Percentiles rank a stretch among this genome's conserved stretches.
Conservation (phyloP, 1,140 invertebrate species). For the Drosophila parvula region DNA sequence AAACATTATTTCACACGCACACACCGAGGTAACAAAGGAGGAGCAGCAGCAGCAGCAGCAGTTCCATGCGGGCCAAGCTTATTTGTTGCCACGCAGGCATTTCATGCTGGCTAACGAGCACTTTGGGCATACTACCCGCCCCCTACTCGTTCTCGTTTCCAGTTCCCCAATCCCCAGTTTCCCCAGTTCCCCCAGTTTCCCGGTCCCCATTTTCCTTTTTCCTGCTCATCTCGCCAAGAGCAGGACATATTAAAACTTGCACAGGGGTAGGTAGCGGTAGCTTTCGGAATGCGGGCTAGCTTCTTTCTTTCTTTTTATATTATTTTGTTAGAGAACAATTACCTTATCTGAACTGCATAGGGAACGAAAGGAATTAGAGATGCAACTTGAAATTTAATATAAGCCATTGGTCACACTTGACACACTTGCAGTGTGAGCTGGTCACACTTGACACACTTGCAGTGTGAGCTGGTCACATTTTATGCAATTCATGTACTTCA, state of each 20-base stretch:
- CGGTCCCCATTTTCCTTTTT: background rate
- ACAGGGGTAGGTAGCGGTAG: slow-evolving; percentile 6
- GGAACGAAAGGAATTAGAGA: too few relatives aligned
- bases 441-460: background rate
- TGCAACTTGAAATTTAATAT: background rate
- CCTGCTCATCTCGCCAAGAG: background rate
- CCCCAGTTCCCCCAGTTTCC: background rate
- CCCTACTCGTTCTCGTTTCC: background rate
- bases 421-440: background rate
- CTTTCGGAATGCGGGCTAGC: slow-evolving; percentile 1
- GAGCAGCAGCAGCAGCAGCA: background rate
- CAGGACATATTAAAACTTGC: slow-evolving; percentile 30
- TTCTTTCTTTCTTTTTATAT: background rate
- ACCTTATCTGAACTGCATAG: background rate
- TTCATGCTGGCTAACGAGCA: slow-evolving; percentile 75
- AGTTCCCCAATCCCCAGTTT: background rate
- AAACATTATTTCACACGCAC: slow-evolving; percentile 77
- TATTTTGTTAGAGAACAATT: slow-evolving; percentile 5
- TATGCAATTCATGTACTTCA: background rate
- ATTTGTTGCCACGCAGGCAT: slow-evolving; percentile 71
- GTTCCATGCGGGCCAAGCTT: slow-evolving; percentile 60
- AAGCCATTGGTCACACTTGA: background rate
- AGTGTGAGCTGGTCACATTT: background rate
- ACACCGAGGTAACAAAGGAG: slow-evolving; percentile 7
- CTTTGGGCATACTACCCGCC: slow-evolving; percentile 57